Conservation (phyloP, 2,888 invertebrate genomes). For the Limnephilus lunatus region DNA sequence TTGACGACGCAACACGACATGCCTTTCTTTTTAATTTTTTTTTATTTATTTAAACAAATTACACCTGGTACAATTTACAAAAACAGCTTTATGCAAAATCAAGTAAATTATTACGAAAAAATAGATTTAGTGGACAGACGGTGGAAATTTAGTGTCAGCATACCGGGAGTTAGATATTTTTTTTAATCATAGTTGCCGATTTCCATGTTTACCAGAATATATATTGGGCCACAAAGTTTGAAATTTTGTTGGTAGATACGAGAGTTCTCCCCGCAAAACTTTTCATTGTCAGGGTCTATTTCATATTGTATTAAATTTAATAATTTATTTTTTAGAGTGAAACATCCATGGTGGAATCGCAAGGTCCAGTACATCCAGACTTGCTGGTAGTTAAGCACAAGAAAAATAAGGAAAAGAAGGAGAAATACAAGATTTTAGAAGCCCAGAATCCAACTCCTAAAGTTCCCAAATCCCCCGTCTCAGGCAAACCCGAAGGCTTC, state of each 20-base stretch:
- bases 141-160: too few relatives aligned
- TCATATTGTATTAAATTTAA: not conserved
- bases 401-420: slow-evolving; percentile 68
- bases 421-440: slow-evolving; percentile 54
- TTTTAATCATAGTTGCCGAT: not conserved
- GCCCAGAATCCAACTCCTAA: slow-evolving; percentile 35
- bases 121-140: too few relatives aligned
- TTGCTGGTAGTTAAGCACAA: slow-evolving; percentile 50
- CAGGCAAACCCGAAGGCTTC: not conserved
- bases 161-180: too few relatives aligned
- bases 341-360: slow-evolving; percentile 24
- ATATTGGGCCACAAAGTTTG: not conserved
- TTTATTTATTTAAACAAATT: too few relatives aligned
- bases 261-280: not conserved
- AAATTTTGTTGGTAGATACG: not conserved
- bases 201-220: not conserved
- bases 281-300: not conserved
- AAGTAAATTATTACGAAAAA: too few relatives aligned
- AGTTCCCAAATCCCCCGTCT: not conserved
- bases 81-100: too few relatives aligned
- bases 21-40: too few relatives aligned
- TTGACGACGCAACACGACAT: too few relatives aligned
- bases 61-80: too few relatives aligned
- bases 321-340: slow-evolving; percentile 42
- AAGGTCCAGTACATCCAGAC: slow-evolving; percentile 57